phyloP scores from a whole-genome alignment of 2,113 vertebrate genomes.

The Cyanistes caeruleus region DNA sequence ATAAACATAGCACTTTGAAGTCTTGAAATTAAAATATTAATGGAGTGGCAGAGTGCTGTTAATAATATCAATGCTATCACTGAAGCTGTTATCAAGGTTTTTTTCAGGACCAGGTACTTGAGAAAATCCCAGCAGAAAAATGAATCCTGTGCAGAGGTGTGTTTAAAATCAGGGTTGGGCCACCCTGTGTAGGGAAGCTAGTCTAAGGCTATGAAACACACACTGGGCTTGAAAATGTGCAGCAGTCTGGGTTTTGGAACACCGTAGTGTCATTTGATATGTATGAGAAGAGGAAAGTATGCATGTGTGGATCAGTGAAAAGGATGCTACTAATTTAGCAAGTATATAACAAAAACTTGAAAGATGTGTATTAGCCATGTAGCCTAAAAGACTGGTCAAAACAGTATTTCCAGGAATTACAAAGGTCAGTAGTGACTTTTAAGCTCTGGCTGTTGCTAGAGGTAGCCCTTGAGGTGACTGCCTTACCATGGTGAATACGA shows the following conservation, averaged over 20 bases:
- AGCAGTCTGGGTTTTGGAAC: not conserved
- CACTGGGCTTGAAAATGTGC: not conserved
- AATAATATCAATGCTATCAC: not conserved
- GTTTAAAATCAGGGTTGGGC: slow-evolving; percentile 2
- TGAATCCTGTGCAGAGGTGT: not conserved
- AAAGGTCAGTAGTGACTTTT: not conserved
- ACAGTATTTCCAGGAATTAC: not conserved
- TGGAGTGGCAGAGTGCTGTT: not conserved
- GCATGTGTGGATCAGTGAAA: not conserved
- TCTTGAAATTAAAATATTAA: slow-evolving; percentile 16
- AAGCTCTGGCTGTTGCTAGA: not conserved
- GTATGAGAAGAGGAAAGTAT: not conserved
- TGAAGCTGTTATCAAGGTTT: not conserved
- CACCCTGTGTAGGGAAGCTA: not conserved
- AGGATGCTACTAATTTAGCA: not conserved
- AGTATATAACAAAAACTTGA: not conserved
- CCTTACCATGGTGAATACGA: not conserved
- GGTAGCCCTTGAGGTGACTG: not conserved
- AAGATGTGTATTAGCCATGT: not conserved
- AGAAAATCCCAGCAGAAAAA: not conserved
- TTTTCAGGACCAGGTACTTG: not conserved
- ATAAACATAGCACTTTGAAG: not conserved
- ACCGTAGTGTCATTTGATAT: not conserved
- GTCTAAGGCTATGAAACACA: not conserved
- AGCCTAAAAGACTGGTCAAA: not conserved